Base-by-base conservation (phyloP, 2,113 vertebrate genomes). In the Misgurnus mizolepis region DNA sequence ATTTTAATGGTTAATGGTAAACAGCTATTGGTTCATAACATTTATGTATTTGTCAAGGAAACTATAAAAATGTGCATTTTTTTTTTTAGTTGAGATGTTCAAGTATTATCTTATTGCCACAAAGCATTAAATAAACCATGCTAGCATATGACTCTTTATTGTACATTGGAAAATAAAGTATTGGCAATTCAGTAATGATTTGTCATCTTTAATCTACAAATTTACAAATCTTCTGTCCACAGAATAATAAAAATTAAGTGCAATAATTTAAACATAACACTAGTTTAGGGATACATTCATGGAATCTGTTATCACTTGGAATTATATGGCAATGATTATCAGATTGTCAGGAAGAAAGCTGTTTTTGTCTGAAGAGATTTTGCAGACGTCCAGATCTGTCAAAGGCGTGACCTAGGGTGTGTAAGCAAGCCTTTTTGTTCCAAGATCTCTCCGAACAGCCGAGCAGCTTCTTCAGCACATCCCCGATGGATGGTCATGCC, bases 401-500 rank as follows among this genome's bases (percentile, higher is more conserved):
- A 58, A 7, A 58, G 55, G 18, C 55, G 15, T 58, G 55, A 58
- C 7, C 18, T 58, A 5, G 55, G 18, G 15, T 58, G 55, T 10
- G 47, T 10, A 39, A 45, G 39, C 79, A 81, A 58, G 76, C 87
- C 70, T 82, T 81, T 93, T 87, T 95, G 91, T 82, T 93, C 89
- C 7, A 96, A 79, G 27, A 99, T 87, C 86, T 88, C 88, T 22
- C 94, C 95, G 0, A 97, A 91, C 34, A 99, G 90, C 72, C 89
- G 89, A 0, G 95, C 94, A 0, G 89, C 95, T 47, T 97, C 96
- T 90, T 94, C 81, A 40, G 97, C 96, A 71, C 97, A 99, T 76
- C 97, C 97, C 89, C 95, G 85, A 90, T 98, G 96, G 86, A 96
- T 96, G 71, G 97, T 99, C 84, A 99, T 89, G 2, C 98, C 96